These are phyloP conservation scores for Spinus pinus DNA, from an alignment of 2,797 vertebrate genomes.

Conservation along the genomic window DNA sequence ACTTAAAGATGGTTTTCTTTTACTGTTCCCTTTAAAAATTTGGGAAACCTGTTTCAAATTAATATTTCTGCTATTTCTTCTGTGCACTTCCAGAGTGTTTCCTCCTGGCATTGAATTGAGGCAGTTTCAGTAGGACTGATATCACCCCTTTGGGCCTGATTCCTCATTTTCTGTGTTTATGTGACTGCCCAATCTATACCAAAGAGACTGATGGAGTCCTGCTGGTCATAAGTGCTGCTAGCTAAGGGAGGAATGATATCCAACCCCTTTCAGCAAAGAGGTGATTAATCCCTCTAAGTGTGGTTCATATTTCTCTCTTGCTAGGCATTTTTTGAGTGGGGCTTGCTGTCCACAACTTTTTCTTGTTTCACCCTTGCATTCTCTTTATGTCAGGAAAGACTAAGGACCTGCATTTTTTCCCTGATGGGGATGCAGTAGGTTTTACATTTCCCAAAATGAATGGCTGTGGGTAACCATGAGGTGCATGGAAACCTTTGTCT, in stretches of 20 bases:
- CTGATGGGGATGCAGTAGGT: not conserved
- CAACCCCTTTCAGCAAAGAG: not conserved
- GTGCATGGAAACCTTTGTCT: not conserved
- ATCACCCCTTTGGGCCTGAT: not conserved
- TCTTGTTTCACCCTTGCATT: not conserved
- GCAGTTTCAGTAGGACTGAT: not conserved
- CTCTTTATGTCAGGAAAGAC: not conserved
- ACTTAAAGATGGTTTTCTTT: not conserved
- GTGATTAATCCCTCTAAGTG: not conserved
- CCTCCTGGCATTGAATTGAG: not conserved
- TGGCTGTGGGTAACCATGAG: not conserved
- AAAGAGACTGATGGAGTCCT: not conserved
- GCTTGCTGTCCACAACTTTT: not conserved
- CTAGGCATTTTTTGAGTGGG: not conserved
- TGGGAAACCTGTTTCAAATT: not conserved
- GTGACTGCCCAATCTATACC: not conserved
- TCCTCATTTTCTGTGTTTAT: not conserved
- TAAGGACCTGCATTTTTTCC: not conserved
- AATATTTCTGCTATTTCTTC: not conserved
- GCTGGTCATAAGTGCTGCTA: not conserved
- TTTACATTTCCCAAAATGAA: not conserved
- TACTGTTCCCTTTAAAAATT: not conserved
- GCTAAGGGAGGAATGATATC: not conserved
- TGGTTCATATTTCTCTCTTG: not conserved
- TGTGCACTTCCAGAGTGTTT: not conserved